Percentiles rank a stretch among this genome's conserved stretches.
Evolutionary conservation across 2,113 vertebrate genomes (phyloP).

Genomic region (Lasiurus cinereus): DNA sequence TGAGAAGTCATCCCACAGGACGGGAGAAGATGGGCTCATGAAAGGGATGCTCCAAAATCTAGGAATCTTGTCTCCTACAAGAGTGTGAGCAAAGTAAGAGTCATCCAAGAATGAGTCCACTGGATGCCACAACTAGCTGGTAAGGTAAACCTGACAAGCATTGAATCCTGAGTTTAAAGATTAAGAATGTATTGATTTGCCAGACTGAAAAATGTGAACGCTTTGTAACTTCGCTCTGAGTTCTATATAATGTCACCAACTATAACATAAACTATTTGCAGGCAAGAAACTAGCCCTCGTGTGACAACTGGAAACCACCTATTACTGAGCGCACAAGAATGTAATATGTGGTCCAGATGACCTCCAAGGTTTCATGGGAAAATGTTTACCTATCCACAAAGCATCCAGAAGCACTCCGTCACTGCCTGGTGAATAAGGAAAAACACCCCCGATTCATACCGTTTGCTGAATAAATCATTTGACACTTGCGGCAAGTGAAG

Average conservation of each 20-base stretch:
- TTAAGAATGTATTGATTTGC: neutral
- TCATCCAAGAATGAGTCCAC: neutral
- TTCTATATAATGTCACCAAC: constrained; percentile 9
- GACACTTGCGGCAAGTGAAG: constrained; percentile 45
- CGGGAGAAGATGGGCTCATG: neutral
- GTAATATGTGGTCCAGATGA: constrained; percentile 5
- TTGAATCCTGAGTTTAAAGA: neutral
- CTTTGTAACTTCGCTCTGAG: constrained; percentile 9
- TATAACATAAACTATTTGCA: neutral
- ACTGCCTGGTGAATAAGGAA: constrained; percentile 28
- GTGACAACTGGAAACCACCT: neutral
- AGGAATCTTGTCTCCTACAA: neutral
- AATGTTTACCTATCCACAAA: neutral
- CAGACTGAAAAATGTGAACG: constrained; percentile 27
- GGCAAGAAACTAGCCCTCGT: constrained; percentile 1
- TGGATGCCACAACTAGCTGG: too few relatives aligned
- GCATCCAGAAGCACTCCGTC: neutral
- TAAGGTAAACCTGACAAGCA: neutral
- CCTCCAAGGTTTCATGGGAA: neutral
- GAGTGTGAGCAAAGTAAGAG: neutral
- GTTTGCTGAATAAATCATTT: constrained; percentile 63
- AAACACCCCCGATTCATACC: neutral
- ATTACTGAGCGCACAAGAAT: neutral
- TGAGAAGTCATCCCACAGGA: neutral
- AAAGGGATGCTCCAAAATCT: neutral